Evolutionary conservation across 2,113 vertebrate species (phyloP), one percentile per base, ranked within the genome.

Genomic region (Speoplatyrhinus poulsoni): DNA sequence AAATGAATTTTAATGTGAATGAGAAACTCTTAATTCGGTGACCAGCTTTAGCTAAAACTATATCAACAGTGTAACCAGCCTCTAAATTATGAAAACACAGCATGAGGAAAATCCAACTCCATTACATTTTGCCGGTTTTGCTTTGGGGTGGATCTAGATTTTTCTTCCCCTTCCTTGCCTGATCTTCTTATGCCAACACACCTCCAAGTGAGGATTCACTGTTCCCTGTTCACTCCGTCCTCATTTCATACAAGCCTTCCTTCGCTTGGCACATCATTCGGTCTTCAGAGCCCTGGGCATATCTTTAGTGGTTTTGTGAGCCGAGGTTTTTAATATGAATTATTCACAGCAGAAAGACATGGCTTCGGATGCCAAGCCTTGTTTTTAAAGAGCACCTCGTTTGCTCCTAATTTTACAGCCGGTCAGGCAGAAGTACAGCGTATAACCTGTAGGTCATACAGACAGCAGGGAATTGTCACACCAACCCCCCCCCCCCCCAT

Each of bases 321-420:
- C 46, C 79, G 73, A 85, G 88, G 82, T 87, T 88, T 90, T 89
- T 86, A 77, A 89, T 85, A 88, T 92, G 82, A 91, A 91, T 92
- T 90, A 90, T 91, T 92, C 83, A 90, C 87, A 82, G 83, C 60
- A 64, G 78, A 86, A 85, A 88, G 81, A 87, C 67, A 65, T 16
- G 0, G 77, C 72, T 65, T 65, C 80, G 78, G 81, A 85, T 82
- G 76, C 81, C 16, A 67, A 73, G 67, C 74, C 80, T 85, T 77
- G 81, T 87, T 87, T 91, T 85, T 77, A 88, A 89, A 76, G 78
- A 90, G 88, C 75, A 81, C 85, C 84, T 86, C 83, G 84, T 90
- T 89, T 89, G 83, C 87, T 88, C 86, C 84, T 89, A 84, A 90
- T 90, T 90, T 91, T 88, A 89, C 89, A 91, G 86, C 86, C 78